Conservation (phyloP, 2,113 vertebrate genomes). For the Sinosuthora webbiana region DNA sequence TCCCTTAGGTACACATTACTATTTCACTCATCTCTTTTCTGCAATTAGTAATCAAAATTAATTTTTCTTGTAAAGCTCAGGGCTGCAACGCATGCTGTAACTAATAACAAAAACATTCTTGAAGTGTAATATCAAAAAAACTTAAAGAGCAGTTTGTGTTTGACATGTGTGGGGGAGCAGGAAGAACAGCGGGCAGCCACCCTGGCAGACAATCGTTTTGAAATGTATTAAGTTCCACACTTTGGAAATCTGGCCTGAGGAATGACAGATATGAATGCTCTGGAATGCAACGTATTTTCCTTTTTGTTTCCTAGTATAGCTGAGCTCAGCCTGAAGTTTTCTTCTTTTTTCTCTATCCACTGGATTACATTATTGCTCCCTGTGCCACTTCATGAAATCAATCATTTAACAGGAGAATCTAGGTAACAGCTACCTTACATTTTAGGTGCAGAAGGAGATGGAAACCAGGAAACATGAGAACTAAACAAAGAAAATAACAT, state of each 20-base stretch:
- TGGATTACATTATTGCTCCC: background rate
- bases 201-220: background rate
- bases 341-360: background rate
- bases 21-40: background rate
- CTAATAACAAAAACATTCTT: background rate
- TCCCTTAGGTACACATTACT: background rate
- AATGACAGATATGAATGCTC: background rate
- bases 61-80: background rate
- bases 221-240: background rate
- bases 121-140: background rate
- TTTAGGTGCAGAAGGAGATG: background rate
- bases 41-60: background rate
- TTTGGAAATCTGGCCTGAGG: background rate
- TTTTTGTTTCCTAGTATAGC: background rate
- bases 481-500: background rate
- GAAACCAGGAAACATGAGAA: background rate
- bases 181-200: background rate
- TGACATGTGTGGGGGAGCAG: background rate
- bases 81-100: background rate
- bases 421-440: background rate
- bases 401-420: background rate
- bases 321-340: background rate
- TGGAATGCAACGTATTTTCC: background rate
- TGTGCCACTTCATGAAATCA: background rate
- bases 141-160: background rate